Base-by-base conservation (phyloP, 1,140 invertebrate species). In the Asobara japonica region DNA sequence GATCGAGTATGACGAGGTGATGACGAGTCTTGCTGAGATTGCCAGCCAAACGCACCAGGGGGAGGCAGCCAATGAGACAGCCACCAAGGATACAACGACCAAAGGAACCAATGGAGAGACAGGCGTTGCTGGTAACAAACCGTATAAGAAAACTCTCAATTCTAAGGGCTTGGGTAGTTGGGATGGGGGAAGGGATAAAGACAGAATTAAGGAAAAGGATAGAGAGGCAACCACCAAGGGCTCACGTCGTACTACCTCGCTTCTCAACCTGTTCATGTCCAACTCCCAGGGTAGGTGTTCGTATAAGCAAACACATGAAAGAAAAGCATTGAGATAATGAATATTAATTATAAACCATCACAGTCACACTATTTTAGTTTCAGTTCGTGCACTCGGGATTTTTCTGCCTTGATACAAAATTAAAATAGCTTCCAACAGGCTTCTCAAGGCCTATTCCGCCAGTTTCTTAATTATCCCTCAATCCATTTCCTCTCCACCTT, bases 181-280 rank as follows among this genome's bases (percentile, higher is more conserved):
- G 82, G 78, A 85, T 75, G 79, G 83, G 80, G 88, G 76, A 73
- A 67, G 79, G 60, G 72, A 77, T 16, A 76, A 76, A 48, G 71
- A 75, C 18, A 73, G 61, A 51, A 41, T 48, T 67, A 69, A 68
- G 29, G 88, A 80, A 74, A 80, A 80, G 75, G 79, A 83, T 74
- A 82, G 76, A 85, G 89, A 90, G 69, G 51, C 77, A 80, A 81
- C 88, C 70, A 89, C 88, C 89, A 95, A 95, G 91, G 91, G 93
- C 88, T 95, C 94, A 86, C 93, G 94, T 88, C 93, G 95, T 90
- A 95, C 95, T 88, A 96, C 95, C 86, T 96, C 95, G 87, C 92
- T 97, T 85, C 91, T 96, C 87, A 96, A 97, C 92, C 91, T 96
- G 89, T 97, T 96, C 91, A 95, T 95, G 90, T 94, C 94, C 90